Conservation (phyloP, 2,888 invertebrate species). For the Leptopterna dolabrata region DNA sequence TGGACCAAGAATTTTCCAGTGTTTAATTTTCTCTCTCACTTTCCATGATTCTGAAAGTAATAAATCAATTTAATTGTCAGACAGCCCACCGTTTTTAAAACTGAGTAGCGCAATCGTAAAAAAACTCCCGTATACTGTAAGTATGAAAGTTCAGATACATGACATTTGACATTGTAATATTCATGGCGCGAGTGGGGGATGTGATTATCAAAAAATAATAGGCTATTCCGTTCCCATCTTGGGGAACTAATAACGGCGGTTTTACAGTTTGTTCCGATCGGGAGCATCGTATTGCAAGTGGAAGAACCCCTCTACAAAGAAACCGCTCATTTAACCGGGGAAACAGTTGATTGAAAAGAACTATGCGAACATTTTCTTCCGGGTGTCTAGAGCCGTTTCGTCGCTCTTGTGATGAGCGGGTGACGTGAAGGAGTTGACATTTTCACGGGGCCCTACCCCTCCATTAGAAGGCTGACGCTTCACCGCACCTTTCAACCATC, state of each 20-base stretch:
- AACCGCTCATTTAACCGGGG: not conserved
- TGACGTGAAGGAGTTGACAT: constrained; percentile 49
- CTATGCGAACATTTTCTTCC: constrained; percentile 28
- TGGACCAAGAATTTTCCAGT: no score
- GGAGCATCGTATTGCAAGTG: not conserved
- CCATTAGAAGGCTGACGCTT: constrained; percentile 21
- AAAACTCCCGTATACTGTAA: no score
- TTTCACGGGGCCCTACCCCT: constrained; percentile 38
- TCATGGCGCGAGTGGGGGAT: no score
- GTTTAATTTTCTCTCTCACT: no score
- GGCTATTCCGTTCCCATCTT: no score
- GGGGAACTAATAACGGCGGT: not conserved
- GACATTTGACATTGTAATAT: no score
- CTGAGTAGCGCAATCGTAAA: no score
- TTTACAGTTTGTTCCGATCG: not conserved
- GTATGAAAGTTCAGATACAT: no score
- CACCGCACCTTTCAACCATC: constrained; percentile 24
- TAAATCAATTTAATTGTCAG: no score
- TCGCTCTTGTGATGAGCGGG: constrained; percentile 26
- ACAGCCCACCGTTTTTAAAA: no score
- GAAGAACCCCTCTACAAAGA: not conserved
- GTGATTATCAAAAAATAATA: no score
- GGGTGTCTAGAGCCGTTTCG: constrained; percentile 25
- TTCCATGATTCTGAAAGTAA: no score
- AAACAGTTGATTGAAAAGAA: constrained; percentile 16